Evolutionary conservation across 2,113 vertebrate species (phyloP).

Genomic region (Coracopsis vasa): DNA sequence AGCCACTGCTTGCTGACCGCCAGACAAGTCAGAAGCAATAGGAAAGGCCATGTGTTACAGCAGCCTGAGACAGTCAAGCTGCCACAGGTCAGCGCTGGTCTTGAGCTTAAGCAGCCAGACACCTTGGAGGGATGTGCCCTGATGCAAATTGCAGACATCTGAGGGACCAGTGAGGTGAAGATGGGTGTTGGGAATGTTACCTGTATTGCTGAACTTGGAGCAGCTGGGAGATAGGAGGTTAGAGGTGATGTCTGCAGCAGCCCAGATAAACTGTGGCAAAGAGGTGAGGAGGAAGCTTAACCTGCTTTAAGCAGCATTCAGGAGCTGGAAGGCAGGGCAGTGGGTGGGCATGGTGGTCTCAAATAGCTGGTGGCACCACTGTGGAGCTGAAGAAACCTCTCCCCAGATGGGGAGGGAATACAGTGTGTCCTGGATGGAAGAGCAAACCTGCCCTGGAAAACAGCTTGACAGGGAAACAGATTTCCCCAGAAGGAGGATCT

Average conservation of each 20-base stretch:
- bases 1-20: not conserved
- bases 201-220: not conserved
- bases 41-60: not conserved
- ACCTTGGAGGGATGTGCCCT: not conserved
- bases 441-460: not conserved
- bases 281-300: not conserved
- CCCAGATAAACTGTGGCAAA: not conserved
- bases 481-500: not conserved
- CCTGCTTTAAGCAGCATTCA: not conserved
- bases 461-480: not conserved
- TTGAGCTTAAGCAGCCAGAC: not conserved
- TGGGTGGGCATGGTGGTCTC: not conserved
- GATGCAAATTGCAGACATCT: not conserved
- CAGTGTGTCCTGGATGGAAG: not conserved
- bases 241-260: not conserved
- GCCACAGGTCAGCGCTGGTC: not conserved
- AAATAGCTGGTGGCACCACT: not conserved
- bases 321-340: not conserved
- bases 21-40: not conserved
- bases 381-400: not conserved
- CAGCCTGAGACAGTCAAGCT: not conserved
- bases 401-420: not conserved
- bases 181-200: not conserved
- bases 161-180: not conserved
- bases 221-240: not conserved